Percentiles rank a stretch among this genome's conserved stretches.
phyloP scores from a whole-genome alignment of 2,888 invertebrate species.

The Heliconius aoede region DNA sequence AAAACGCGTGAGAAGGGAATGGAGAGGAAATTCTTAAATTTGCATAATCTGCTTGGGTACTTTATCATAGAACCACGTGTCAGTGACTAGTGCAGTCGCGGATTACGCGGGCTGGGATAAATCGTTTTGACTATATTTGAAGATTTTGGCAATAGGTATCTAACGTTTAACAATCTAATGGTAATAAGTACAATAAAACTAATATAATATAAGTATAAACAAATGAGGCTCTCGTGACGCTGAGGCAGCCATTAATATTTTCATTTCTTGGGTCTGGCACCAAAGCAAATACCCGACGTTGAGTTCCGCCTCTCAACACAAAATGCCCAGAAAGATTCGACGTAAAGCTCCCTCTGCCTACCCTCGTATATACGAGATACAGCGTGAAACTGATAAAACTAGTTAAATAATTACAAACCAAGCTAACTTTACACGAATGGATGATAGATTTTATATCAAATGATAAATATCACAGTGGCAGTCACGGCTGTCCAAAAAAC shows the following conservation, averaged over 20 bases:
- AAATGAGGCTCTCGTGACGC: too few relatives aligned
- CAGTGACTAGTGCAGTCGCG: slow-evolving; percentile 82
- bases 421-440: slow-evolving; percentile 50
- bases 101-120: slow-evolving; percentile 77
- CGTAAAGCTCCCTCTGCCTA: too few relatives aligned
- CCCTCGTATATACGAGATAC: too few relatives aligned
- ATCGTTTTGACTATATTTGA: slow-evolving; percentile 59
- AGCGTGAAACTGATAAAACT: neutral
- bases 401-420: slow-evolving; percentile 10
- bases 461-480: slow-evolving; percentile 81
- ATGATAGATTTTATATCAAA: slow-evolving; percentile 77
- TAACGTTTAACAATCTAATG: neutral
- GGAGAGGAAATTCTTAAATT: slow-evolving; percentile 76
- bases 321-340: too few relatives aligned
- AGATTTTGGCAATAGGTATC: slow-evolving; percentile 10
- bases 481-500: slow-evolving; percentile 79
- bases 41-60: slow-evolving; percentile 83
- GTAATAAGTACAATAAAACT: too few relatives aligned
- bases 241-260: too few relatives aligned
- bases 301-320: too few relatives aligned
- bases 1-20: slow-evolving; percentile 60
- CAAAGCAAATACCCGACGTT: too few relatives aligned
- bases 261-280: too few relatives aligned
- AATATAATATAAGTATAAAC: too few relatives aligned
- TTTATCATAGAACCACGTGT: slow-evolving; percentile 84